phyloP scores from a whole-genome alignment of 2,797 vertebrate genomes.

The Philypnodon macrostomus region DNA sequence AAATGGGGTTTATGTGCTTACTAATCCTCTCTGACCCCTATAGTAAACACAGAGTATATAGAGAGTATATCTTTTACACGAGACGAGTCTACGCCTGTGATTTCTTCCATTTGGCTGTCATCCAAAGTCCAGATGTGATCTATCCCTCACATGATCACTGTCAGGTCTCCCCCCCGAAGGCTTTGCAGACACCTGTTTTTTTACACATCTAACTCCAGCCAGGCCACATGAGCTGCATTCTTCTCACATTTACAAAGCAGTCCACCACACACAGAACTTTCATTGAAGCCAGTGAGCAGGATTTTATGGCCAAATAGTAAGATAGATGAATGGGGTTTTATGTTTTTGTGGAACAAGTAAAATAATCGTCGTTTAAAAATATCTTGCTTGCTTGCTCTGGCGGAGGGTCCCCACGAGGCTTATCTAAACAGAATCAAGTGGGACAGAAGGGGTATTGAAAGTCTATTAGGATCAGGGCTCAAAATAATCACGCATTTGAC shows the following conservation, averaged over 20 bases:
- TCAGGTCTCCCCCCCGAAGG: conserved; percentile 50
- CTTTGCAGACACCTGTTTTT: conserved; percentile 62
- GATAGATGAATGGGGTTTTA: conserved; percentile 19
- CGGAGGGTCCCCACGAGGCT: conserved; percentile 28
- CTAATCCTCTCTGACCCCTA: conserved; percentile 28
- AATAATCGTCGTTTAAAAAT: conserved; percentile 44
- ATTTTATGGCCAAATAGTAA: conserved; percentile 2
- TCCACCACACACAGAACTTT: conserved; percentile 10
- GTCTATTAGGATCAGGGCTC: conserved; percentile 46
- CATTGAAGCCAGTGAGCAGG: neutral
- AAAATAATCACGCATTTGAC: conserved; percentile 53
- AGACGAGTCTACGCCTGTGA: conserved; percentile 26
- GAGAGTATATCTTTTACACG: conserved; percentile 30
- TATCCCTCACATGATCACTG: conserved; percentile 51
- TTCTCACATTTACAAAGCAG: conserved; percentile 6
- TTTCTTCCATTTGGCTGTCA: conserved; percentile 38
- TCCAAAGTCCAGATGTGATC: conserved; percentile 60
- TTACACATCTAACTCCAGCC: conserved; percentile 37
- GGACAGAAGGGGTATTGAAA: conserved; percentile 59
- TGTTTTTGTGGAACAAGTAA: neutral
- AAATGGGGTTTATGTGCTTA: conserved; percentile 31
- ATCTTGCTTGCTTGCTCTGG: conserved; percentile 41
- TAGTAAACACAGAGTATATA: conserved; percentile 8
- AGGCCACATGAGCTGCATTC: conserved; percentile 29
- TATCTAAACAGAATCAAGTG: conserved; percentile 56